A percentile compares a stretch with the other conserved stretches of the same genome.
phyloP scores from a whole-genome alignment of 2,888 invertebrate genomes.

The Argyresthia goedartella region DNA sequence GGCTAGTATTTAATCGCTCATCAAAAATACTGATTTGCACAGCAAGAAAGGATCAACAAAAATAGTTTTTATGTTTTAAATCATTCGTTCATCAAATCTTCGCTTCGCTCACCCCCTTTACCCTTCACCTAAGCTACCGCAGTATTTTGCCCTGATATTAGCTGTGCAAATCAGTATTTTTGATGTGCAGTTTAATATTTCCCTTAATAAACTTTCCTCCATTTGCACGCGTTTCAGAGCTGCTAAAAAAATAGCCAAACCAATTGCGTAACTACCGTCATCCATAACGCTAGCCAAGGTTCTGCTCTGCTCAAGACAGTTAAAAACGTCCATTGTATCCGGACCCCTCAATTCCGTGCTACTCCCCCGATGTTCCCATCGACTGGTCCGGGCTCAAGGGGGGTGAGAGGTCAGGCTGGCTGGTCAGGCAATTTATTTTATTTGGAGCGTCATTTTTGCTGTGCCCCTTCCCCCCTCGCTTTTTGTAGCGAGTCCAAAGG shows the following conservation, averaged over 20 bases:
- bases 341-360: constrained; percentile 12
- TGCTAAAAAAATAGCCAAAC: not conserved
- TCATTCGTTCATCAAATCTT: no score
- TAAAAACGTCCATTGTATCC: constrained; percentile 20
- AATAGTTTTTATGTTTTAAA: no score
- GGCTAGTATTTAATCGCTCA: no score
- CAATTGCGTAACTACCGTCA: constrained; percentile 7
- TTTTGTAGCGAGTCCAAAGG: constrained; percentile 47
- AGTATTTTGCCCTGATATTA: no score
- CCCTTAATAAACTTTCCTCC: no score
- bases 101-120: no score
- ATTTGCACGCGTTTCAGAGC: no score
- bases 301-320: constrained; percentile 22
- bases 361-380: constrained; percentile 13
- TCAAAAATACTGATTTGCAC: no score
- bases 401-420: constrained; percentile 19
- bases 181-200: no score
- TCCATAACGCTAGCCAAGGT: constrained; percentile 10
- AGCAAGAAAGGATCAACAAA: no score
- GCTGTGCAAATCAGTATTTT: no score
- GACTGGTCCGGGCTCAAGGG: constrained; percentile 10
- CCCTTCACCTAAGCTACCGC: no score
- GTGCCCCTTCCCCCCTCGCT: constrained; percentile 45
- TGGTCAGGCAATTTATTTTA: constrained; percentile 49
- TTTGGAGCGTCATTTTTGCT: constrained; percentile 59